Evolutionary conservation across 2,888 invertebrate species (phyloP), one percentile per base, ranked within the genome.

Genomic region (Dascillus cervinus): DNA sequence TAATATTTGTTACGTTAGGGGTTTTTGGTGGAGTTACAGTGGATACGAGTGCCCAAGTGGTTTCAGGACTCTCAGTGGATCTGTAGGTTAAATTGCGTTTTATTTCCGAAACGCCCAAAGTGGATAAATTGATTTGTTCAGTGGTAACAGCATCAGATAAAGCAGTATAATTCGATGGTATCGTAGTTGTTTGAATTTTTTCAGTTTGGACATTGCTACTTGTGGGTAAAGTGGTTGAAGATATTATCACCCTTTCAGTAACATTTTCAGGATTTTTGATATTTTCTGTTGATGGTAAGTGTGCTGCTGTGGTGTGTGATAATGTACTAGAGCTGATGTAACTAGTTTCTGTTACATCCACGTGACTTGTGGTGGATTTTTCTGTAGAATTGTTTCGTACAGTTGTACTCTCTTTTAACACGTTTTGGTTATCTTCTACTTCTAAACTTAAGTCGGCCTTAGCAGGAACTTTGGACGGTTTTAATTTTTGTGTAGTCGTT

Each of bases 21-120:
- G 30, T 26, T 47, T 32, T 52, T 44, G 71, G 66, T 8, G 75
- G 75, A 11, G 67, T 59, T 9, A 76, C 65, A 1, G 74, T 73
- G 9, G 75, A 68, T 37, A 77, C 70, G 15, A 76, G 60, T 41
- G 73, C 75, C 77, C 77, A 77, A 4, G 70, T 34, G 32, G 31
- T 39, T 21, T 39, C 37, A 6, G 32, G 25, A 9, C 24, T 27
- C 22, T 32, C 22, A 8, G 41, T 26, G 10, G 41, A 4, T 6
- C 8, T 17, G n/a, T n/a, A n/a, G n/a, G n/a, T n/a, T n/a, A n/a
- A n/a, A n/a, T n/a, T n/a, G n/a, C n/a, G n/a, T n/a, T 43, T 41
- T 11, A 41, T 27, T 11, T 41, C 32, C n/a, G n/a, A n/a, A n/a
- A n/a, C n/a, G n/a, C n/a, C n/a, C n/a, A n/a, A n/a, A 6, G 17